These are phyloP conservation scores for Thamnaconus septentrionalis DNA, from an alignment of 2,113 vertebrate genomes.

Conservation along the genomic window DNA sequence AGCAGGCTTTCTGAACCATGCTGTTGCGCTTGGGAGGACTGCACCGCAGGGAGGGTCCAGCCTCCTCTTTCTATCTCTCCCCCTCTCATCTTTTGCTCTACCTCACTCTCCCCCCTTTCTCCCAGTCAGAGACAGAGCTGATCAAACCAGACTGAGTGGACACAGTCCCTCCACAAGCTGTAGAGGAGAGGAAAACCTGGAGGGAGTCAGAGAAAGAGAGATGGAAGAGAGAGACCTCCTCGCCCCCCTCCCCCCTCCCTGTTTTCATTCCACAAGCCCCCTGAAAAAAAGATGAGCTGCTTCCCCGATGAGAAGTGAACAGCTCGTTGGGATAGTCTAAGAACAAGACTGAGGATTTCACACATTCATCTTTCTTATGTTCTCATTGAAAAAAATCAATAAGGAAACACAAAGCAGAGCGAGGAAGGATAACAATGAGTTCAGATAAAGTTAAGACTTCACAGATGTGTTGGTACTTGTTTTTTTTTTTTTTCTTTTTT, in stretches of 20 bases:
- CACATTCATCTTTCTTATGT: constrained; percentile 62
- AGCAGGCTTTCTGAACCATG: constrained; percentile 56
- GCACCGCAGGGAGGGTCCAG: constrained; percentile 57
- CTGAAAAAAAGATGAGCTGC: constrained; percentile 49
- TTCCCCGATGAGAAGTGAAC: constrained; percentile 58
- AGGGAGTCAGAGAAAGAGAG: constrained; percentile 50
- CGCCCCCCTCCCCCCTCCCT: constrained; percentile 41
- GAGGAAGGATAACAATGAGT: constrained; percentile 56
- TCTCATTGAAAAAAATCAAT: constrained; percentile 65
- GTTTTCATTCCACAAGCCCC: constrained; percentile 60
- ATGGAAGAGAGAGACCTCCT: constrained; percentile 40
- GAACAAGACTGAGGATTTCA: constrained; percentile 56
- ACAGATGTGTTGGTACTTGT: constrained; percentile 49
- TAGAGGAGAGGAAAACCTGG: constrained; percentile 46
- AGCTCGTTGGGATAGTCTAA: constrained; percentile 58
- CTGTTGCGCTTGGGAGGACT: constrained; percentile 30
- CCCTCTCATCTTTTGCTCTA: constrained; percentile 47
- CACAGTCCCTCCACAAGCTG: constrained; percentile 56
- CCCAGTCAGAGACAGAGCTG: constrained; percentile 56
- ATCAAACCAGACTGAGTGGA: constrained; percentile 72
- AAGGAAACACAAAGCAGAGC: constrained; percentile 43
- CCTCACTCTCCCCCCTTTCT: constrained; percentile 47
- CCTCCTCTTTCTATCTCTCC: constrained; percentile 25
- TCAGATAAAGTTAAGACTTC: constrained; percentile 62
- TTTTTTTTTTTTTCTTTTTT: constrained; percentile 25